These are phyloP conservation scores for Eumerus sabulonum DNA, from an alignment of 2,888 invertebrate species.

Conservation along the genomic window DNA sequence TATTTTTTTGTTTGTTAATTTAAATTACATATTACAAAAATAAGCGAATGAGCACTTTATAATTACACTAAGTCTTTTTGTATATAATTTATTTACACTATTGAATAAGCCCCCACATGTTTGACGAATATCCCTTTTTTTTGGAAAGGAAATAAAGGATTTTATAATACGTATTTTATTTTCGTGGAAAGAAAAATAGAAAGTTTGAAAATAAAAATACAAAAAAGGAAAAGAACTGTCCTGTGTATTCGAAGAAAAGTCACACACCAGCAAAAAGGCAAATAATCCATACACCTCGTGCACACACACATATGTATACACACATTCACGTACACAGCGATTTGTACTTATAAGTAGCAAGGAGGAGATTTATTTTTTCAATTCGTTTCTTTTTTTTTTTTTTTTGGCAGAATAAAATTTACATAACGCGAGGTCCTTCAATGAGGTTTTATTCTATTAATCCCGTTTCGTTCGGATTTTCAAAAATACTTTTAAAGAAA, in stretches of 20 bases:
- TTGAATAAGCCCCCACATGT: neutral
- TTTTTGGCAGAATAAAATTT: conserved; percentile 57
- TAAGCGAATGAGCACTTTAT: conserved; percentile 20
- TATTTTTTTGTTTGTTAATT: neutral
- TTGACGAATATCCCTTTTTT: conserved; percentile 7
- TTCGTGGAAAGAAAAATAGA: no score
- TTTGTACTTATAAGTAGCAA: conserved; percentile 40
- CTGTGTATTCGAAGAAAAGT: conserved; percentile 45
- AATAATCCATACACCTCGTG: conserved; percentile 56
- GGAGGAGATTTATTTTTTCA: conserved; percentile 43
- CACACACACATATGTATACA: conserved; percentile 33
- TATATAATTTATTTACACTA: conserved; percentile 19
- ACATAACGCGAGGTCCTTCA: conserved; percentile 60
- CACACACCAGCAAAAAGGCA: conserved; percentile 56
- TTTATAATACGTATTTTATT: neutral
- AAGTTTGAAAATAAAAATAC: conserved; percentile 19
- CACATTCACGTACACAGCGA: conserved; percentile 12
- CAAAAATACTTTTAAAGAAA: neutral
- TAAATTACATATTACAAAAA: conserved; percentile 11
- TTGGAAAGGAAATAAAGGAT: no score
- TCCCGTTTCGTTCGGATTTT: neutral
- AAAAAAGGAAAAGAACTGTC: conserved; percentile 21
- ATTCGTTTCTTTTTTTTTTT: conserved; percentile 29
- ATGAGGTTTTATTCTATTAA: neutral
- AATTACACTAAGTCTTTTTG: conserved; percentile 19